Base-by-base conservation (phyloP, 2,888 invertebrate genomes). In the Spodoptera exigua region DNA sequence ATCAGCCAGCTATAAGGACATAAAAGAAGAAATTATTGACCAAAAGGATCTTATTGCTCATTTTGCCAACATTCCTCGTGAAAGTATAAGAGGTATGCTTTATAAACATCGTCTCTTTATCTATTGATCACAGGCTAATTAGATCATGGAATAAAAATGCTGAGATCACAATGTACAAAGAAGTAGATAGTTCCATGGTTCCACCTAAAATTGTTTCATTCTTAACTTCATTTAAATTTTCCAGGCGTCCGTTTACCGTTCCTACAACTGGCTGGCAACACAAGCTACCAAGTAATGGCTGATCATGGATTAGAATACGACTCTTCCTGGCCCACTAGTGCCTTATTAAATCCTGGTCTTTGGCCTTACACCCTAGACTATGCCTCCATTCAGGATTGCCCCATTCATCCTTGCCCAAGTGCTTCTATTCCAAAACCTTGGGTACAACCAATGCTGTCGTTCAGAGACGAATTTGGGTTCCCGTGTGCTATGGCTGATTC, bases 331-430 rank as follows among this genome's bases (percentile, higher is more conserved):
- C 93, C 95, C 0, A 95, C 96, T 0, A 83, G 86, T 16, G 70
- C 70, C 0, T 80, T 77, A 59, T 78, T 83, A 0, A 70, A 89
- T 53, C 93, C 94, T 27, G 95, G 94, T 14, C 81, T 96, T 0
- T 97, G 96, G 95, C 97, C 97, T 0, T 97, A 96, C 83, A 96
- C 96, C 0, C 82, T 96, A 54, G 95, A 97, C 78, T 96, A 95
- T 70, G 81, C 83, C 0, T 93, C 95, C 0, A 91, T 68, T 13
- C 95, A 96, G 81, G 95, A 95, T 59, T 96, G 96, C 58, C 76
- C 86, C 7, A 89, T 95, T 12, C 90, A 88, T 0, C 92, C 93
- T 0, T 96, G 96, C 78, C 96, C 96, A 0, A 88, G 84, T 1
- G 93, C 95, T 0, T 88, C 95, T 0, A 91, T 95, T 74, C 95